These are phyloP conservation scores for Bathynomus jamesi DNA, from an alignment of 1,140 invertebrate species.

Conservation along the genomic window DNA sequence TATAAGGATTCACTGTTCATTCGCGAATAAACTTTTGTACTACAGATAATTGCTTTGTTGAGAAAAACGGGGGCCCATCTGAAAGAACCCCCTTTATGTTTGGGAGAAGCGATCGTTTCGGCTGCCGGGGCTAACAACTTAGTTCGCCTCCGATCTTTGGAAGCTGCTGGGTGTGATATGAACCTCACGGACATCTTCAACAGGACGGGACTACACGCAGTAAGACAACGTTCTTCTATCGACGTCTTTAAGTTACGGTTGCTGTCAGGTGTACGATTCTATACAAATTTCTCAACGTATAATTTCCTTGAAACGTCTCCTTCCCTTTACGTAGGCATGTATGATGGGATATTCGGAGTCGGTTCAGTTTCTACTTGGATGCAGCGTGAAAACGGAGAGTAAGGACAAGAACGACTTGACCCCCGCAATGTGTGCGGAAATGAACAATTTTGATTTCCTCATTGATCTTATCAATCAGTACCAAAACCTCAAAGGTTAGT, in stretches of 20 bases:
- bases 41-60: slow-evolving; percentile 23
- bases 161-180: slow-evolving; percentile 56
- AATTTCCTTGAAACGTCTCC: background rate
- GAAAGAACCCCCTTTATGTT: slow-evolving; percentile 10
- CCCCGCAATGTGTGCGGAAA: slow-evolving; percentile 8
- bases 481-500: background rate
- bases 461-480: background rate
- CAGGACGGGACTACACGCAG: slow-evolving; percentile 53
- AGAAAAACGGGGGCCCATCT: slow-evolving; percentile 27
- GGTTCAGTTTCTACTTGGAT: slow-evolving; percentile 13
- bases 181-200: slow-evolving; percentile 52
- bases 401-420: slow-evolving; percentile 28
- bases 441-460: background rate
- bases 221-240: slow-evolving; percentile 16
- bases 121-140: slow-evolving; percentile 49
- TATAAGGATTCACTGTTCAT: too few species aligned
- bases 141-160: slow-evolving; percentile 51
- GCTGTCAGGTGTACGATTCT: too few species aligned
- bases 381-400: slow-evolving; percentile 10
- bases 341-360: slow-evolving; percentile 19
- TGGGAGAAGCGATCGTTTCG: slow-evolving; percentile 37
- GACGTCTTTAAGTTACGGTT: too few species aligned
- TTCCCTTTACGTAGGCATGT: slow-evolving; percentile 16
- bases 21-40: too few species aligned
- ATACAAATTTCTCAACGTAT: background rate